These are phyloP conservation scores for Oxyteleia sp. DNA, from an alignment of 2,888 invertebrate genomes.

Conservation along the genomic window DNA sequence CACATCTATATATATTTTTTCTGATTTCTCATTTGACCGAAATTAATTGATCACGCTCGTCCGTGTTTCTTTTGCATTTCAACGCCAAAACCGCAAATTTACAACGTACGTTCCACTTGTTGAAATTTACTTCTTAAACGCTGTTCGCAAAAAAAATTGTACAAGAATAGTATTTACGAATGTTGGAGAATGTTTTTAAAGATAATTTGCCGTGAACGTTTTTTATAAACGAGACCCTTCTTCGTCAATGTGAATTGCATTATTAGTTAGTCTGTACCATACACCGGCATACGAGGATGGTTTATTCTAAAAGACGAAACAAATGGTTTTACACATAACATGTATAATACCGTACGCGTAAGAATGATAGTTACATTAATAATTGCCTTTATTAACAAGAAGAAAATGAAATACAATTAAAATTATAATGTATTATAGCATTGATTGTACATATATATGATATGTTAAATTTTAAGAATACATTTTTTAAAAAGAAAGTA, in stretches of 20 bases:
- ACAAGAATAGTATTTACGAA: slow-evolving; percentile 36
- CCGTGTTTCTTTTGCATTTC: too few relatives aligned
- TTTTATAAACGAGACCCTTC: slow-evolving; percentile 25
- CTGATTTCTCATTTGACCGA: too few relatives aligned
- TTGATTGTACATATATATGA: slow-evolving; percentile 86
- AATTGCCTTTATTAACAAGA: slow-evolving; percentile 87
- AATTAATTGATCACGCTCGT: too few relatives aligned
- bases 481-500: slow-evolving; percentile 87
- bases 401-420: slow-evolving; percentile 78
- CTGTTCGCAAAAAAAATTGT: slow-evolving; percentile 9
- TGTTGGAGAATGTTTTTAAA: slow-evolving; percentile 44
- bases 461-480: slow-evolving; percentile 87
- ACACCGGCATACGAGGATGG: slow-evolving; percentile 79
- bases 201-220: slow-evolving; percentile 31
- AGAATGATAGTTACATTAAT: slow-evolving; percentile 85
- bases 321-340: slow-evolving; percentile 79
- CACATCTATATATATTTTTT: too few relatives aligned
- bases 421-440: slow-evolving; percentile 85
- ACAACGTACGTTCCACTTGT: too few relatives aligned
- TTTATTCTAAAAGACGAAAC: slow-evolving; percentile 80
- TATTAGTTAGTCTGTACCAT: slow-evolving; percentile 77
- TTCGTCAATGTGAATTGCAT: slow-evolving; percentile 36
- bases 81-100: too few relatives aligned
- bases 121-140: too few relatives aligned
- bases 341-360: slow-evolving; percentile 80